phyloP scores from a whole-genome alignment of 2,797 vertebrate genomes.

The Hypotaenidia okinawae region DNA sequence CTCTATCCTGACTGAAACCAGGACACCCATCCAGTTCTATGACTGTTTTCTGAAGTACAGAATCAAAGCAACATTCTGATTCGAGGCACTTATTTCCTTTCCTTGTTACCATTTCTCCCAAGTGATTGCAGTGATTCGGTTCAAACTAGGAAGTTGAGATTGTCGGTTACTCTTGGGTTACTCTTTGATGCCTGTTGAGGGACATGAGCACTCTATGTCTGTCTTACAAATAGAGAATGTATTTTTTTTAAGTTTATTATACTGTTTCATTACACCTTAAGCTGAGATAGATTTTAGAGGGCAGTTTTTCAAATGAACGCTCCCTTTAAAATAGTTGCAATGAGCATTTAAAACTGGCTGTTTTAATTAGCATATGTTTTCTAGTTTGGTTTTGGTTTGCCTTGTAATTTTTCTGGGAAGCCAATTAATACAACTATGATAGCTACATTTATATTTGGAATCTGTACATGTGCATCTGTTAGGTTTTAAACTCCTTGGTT shows the following conservation, averaged over 20 bases:
- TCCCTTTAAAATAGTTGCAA: not conserved
- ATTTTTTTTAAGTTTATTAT: not conserved
- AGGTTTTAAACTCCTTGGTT: not conserved
- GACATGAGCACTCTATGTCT: not conserved
- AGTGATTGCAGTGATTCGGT: not conserved
- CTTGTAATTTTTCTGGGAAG: not conserved
- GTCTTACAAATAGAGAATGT: not conserved
- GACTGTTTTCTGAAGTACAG: not conserved
- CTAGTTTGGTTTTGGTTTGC: not conserved
- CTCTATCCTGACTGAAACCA: too few relatives aligned
- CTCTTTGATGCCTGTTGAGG: not conserved
- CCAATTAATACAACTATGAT: not conserved
- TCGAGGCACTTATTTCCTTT: not conserved
- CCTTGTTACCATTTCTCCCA: not conserved
- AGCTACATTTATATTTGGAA: not conserved
- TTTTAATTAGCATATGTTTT: not conserved
- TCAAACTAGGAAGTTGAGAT: not conserved
- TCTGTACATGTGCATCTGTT: not conserved
- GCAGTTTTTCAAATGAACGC: not conserved
- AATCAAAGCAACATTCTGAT: not conserved
- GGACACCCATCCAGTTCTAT: not conserved
- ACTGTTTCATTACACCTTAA: not conserved
- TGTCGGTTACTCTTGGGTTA: not conserved
- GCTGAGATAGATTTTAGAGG: not conserved
- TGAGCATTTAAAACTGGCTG: not conserved